Evolutionary conservation across 1,140 invertebrate species (phyloP).

Genomic region (Bactericera cockerelli): DNA sequence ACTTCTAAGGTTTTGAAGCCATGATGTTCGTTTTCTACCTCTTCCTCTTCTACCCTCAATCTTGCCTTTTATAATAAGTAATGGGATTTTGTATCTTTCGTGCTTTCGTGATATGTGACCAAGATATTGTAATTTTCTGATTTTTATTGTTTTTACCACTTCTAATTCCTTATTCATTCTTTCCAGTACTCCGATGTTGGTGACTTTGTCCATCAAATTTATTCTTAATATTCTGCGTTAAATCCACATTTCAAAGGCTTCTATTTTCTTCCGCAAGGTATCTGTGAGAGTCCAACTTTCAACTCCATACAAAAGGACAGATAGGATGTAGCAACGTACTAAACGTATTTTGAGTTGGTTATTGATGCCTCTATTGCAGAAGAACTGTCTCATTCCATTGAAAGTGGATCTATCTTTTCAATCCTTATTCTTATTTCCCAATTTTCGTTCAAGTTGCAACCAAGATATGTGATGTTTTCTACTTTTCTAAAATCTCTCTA

Average conservation of each 20-base stretch:
- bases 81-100: not conserved
- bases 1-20: too few relatives aligned
- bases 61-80: not conserved
- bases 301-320: slow-evolving; percentile 14
- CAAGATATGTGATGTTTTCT: too few relatives aligned
- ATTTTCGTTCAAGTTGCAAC: too few relatives aligned
- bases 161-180: too few relatives aligned
- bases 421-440: slow-evolving; percentile 4
- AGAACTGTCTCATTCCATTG: not conserved
- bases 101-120: not conserved
- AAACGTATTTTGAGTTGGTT: slow-evolving; percentile 10
- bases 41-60: not conserved
- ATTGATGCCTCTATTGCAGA: slow-evolving; percentile 4
- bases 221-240: too few relatives aligned
- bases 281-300: slow-evolving; percentile 14
- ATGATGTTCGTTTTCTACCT: too few relatives aligned
- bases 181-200: too few relatives aligned
- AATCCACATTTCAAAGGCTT: too few relatives aligned
- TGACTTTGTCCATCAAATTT: too few relatives aligned
- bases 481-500: too few relatives aligned
- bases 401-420: slow-evolving; percentile 10
- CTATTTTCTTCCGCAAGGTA: slow-evolving; percentile 7
- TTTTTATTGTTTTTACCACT: slow-evolving; percentile 12
- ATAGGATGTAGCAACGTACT: slow-evolving; percentile 12
- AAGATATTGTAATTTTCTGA: slow-evolving; percentile 10